Conservation (phyloP, 1,140 invertebrate genomes). For the Cyclina sinensis region DNA sequence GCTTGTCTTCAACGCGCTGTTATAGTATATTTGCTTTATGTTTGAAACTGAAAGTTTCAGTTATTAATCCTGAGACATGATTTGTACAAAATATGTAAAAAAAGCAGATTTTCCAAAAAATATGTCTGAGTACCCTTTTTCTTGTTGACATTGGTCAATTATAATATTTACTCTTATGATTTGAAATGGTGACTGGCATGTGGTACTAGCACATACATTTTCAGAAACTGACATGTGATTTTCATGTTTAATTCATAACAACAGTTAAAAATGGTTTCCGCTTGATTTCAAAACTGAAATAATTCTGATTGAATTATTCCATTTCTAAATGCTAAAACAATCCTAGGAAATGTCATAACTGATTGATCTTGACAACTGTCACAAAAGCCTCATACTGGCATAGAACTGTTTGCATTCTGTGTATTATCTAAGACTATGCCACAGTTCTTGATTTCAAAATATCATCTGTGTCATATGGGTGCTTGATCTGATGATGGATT, state of each 20-base stretch:
- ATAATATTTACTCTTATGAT: no score
- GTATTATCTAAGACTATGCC: constrained; percentile 44
- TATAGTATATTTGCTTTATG: no score
- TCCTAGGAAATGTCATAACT: constrained; percentile 48
- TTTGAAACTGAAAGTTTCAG: no score
- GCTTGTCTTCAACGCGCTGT: no score
- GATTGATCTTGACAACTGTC: constrained; percentile 49
- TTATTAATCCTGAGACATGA: no score
- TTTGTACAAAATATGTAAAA: no score
- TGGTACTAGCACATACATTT: no score
- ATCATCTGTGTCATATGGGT: constrained; percentile 49
- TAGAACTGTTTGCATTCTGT: constrained; percentile 43
- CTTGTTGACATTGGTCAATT: no score
- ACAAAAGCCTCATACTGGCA: constrained; percentile 16
- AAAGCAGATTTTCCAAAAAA: no score
- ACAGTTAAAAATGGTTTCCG: neutral
- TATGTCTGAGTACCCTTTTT: no score
- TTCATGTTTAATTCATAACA: constrained; percentile 2
- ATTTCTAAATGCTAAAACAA: constrained; percentile 31
- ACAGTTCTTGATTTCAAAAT: constrained; percentile 15
- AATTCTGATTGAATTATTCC: constrained; percentile 19
- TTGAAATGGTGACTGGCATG: no score
- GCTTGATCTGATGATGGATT: constrained; percentile 60
- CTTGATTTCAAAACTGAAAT: neutral
- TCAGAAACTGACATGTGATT: no score